Percentiles rank a stretch among this genome's conserved stretches.
Evolutionary conservation across 2,113 vertebrate species (phyloP).

Genomic region (Phocoena phocoena): DNA sequence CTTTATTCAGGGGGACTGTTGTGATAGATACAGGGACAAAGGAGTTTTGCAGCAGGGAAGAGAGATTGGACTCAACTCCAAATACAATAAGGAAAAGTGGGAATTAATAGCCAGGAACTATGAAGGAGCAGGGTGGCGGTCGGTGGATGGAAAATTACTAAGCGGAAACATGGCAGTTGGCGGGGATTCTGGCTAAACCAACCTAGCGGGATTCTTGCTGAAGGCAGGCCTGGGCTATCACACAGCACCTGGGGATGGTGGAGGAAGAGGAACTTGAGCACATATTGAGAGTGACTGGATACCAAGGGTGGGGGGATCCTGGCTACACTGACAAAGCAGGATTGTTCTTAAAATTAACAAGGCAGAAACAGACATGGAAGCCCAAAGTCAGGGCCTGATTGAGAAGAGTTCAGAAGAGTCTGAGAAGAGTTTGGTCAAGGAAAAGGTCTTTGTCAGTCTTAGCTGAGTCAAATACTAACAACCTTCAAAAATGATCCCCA

Average conservation of each 20-base stretch:
- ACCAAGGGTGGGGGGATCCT: not conserved
- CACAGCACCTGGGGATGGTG: not conserved
- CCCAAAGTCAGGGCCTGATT: not conserved
- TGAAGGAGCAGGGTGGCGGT: not conserved
- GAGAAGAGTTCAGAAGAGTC: not conserved
- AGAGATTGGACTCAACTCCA: not conserved
- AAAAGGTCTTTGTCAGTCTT: not conserved
- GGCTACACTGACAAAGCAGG: not conserved
- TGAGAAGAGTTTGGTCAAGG: not conserved
- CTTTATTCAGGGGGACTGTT: not conserved
- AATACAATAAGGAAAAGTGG: not conserved
- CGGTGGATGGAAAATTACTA: not conserved
- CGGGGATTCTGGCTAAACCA: not conserved
- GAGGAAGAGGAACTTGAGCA: not conserved
- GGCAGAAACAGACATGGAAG: not conserved
- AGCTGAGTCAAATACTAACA: not conserved
- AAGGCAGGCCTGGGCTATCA: not conserved
- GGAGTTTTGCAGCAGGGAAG: not conserved
- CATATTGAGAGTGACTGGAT: not conserved
- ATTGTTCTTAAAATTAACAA: not conserved
- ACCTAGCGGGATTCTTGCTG: not conserved
- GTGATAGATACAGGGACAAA: not conserved
- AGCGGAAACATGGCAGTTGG: not conserved
- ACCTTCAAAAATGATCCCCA: not conserved
- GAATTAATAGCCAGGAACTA: not conserved